Conservation (phyloP, 2,113 vertebrate species). For the Aphelocoma coerulescens region DNA sequence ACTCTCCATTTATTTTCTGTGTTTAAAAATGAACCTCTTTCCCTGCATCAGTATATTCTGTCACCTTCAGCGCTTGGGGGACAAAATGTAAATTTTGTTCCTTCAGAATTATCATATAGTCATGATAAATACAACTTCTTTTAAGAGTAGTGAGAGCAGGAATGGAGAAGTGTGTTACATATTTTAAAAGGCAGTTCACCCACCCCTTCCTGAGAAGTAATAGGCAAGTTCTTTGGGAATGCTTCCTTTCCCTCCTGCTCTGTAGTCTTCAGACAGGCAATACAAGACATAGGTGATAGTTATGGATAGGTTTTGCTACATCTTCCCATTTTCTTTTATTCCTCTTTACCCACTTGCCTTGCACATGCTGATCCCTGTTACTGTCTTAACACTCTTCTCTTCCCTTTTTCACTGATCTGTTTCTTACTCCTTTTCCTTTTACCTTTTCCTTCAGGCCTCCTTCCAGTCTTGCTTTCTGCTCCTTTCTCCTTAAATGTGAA, state of each 20-base stretch:
- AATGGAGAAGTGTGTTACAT: background rate
- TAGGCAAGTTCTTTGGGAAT: background rate
- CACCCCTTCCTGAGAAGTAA: background rate
- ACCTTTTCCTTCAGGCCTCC: background rate
- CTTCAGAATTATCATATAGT: background rate
- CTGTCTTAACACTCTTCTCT: accelerated
- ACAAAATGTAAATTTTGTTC: background rate
- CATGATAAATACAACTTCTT: background rate
- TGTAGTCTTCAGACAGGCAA: background rate
- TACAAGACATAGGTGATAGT: background rate
- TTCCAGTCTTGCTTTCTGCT: background rate
- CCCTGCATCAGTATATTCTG: background rate
- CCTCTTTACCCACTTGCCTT: background rate
- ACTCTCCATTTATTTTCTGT: background rate
- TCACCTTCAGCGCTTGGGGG: background rate
- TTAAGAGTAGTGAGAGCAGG: background rate
- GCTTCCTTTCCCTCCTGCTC: background rate
- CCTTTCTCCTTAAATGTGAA: background rate
- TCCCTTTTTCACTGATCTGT: background rate
- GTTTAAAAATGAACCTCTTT: background rate
- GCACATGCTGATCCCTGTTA: background rate
- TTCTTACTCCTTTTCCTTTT: background rate
- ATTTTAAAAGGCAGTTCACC: background rate
- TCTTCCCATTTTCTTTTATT: background rate
- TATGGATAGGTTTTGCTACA: background rate